Evolutionary conservation across 2,113 vertebrate species (phyloP), one percentile per base, ranked within the genome.

Genomic region (Ploceus nigricollis): DNA sequence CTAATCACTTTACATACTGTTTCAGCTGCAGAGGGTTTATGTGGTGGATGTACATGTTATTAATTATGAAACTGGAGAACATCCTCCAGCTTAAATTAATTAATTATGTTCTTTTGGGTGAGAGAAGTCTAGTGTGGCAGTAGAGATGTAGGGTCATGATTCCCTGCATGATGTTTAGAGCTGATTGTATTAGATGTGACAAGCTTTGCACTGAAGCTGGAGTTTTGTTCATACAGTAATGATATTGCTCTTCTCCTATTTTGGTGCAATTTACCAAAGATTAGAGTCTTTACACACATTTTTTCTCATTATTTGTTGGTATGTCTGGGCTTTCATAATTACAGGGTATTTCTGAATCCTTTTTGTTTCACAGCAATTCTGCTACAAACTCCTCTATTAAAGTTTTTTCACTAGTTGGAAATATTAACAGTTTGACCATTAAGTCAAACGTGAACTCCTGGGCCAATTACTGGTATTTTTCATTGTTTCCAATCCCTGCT

Each of bases 1-100:
- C 70, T 94, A 93, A 97, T 97, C 73, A 93, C 39, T 90, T 94
- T 87, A 66, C 24, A 10, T 42, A 51, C 31, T 47, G 37, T 93
- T 70, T 81, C 84, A 89, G 22, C 40, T 72, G 66, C 56, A 73
- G 64, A 9, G 4, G 70, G 87, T 68, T 85, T 92, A 80, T 64
- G 53, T n/a, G 53, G 60, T 82, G 72, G 70, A 84, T 69, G 81
- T 83, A 66, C 76, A 20, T 87, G 87, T 84, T 96, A 89, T 96
- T 98, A 97, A 97, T 98, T 97, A 97, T 63, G 94, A 84, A 95
- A 68, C 64, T 89, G 83, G 40, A 95, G 87, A 95, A 94, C 61
- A 85, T 91, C 63, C 57, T 97, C 56, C 57, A 83, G 80, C 40
- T 92, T 80, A 96, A 97, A 95, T 95, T 94, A 97, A 96, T 97